Evolutionary conservation across 2,888 invertebrate genomes (phyloP).

Genomic region (Protophormia terraenovae): DNA sequence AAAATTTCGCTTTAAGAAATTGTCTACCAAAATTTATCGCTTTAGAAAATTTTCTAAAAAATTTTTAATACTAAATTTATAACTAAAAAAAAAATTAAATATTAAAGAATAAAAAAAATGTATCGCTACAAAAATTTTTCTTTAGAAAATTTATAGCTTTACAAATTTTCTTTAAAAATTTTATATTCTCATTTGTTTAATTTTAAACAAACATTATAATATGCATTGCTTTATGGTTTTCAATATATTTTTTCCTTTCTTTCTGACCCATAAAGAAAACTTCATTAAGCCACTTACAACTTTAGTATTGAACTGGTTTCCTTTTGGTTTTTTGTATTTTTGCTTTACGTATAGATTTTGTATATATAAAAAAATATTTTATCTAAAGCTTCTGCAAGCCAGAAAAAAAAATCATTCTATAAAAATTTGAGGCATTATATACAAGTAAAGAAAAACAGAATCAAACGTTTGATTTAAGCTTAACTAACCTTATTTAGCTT

Average conservation of each 20-base stretch:
- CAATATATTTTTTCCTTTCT: neutral
- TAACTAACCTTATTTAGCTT: conserved; percentile 30
- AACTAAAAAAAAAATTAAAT: too few species aligned
- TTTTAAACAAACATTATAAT: neutral
- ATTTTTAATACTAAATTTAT: too few species aligned
- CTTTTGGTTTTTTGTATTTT: neutral
- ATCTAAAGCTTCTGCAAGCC: neutral
- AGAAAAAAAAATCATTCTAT: conserved; percentile 14
- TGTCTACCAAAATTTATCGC: too few species aligned
- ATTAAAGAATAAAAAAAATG: too few species aligned
- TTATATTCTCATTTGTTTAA: too few species aligned
- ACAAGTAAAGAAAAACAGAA: conserved; percentile 5
- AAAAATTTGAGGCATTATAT: conserved; percentile 7
- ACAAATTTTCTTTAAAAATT: too few species aligned
- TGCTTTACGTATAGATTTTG: neutral
- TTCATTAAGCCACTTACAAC: conserved; percentile 28
- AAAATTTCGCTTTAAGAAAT: too few species aligned
- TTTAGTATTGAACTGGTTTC: conserved; percentile 33
- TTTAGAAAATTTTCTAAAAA: too few species aligned
- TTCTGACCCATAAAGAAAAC: conserved; percentile 50
- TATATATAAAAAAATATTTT: neutral
- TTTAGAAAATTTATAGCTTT: too few species aligned
- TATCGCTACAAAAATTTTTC: too few species aligned
- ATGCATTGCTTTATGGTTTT: neutral
- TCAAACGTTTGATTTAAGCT: too few species aligned